Conservation (phyloP, 2,113 vertebrate species). For the Tragelaphus strepsiceros region DNA sequence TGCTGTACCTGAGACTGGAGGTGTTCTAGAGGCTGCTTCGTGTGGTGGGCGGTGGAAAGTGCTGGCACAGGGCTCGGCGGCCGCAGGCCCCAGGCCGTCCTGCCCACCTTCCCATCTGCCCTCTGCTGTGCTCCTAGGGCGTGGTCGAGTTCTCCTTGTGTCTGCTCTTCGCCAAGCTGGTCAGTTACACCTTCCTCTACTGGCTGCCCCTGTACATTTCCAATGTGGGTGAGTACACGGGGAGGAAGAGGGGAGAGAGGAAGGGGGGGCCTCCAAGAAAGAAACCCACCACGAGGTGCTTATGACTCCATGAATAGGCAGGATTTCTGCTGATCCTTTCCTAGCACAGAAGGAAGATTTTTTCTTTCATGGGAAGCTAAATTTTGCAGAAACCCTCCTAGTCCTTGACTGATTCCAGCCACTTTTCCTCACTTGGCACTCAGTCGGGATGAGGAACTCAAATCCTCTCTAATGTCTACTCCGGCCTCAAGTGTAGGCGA, state of each 20-base stretch:
- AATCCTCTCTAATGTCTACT: not conserved
- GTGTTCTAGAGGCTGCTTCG: not conserved
- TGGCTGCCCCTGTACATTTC: conserved; percentile 97
- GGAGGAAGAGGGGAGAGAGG: not conserved
- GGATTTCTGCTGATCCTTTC: not conserved
- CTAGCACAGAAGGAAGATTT: not conserved
- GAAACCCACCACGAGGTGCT: accelerated
- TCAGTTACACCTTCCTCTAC: conserved; percentile 99
- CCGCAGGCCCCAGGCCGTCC: too few species aligned
- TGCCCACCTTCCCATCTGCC: not conserved
- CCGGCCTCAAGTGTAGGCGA: not conserved
- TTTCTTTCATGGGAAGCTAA: not conserved
- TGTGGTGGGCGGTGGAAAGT: not conserved
- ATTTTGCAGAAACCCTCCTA: not conserved
- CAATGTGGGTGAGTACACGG: conserved; percentile 88
- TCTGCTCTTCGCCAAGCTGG: conserved; percentile 96
- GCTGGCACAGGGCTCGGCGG: not conserved
- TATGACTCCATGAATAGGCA: not conserved
- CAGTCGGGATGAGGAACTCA: not conserved
- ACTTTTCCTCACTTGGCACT: not conserved
- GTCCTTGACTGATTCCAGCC: not conserved
- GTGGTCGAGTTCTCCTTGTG: conserved; percentile 97
- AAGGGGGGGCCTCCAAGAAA: not conserved
- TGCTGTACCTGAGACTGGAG: not conserved
- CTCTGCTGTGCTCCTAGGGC: conserved; percentile 80